Evolutionary conservation across 1,140 invertebrate species (phyloP).

Genomic region (Sycobia sp.): DNA sequence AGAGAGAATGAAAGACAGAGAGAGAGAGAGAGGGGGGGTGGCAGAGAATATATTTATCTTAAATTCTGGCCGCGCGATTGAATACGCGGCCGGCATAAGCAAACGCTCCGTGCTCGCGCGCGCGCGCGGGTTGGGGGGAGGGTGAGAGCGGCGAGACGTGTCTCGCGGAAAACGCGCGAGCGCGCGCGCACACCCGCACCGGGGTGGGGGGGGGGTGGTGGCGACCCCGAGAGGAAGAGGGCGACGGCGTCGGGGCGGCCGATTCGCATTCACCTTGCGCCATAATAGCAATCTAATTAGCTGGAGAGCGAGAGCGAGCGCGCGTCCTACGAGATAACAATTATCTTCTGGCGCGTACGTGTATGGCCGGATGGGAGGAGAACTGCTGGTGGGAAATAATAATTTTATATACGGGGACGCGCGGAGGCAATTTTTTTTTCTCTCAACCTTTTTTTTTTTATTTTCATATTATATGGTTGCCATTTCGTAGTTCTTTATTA

Average conservation of each 20-base stretch:
- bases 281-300: slow-evolving; percentile 37
- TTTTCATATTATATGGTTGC: too few relatives aligned
- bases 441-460: neutral
- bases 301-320: neutral
- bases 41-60: neutral
- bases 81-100: slow-evolving; percentile 8
- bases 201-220: too few relatives aligned
- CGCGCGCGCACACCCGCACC: too few relatives aligned
- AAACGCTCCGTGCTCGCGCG: too few relatives aligned
- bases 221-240: too few relatives aligned
- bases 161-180: too few relatives aligned
- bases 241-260: neutral
- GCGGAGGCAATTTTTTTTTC: neutral
- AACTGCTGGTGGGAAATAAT: slow-evolving; percentile 13
- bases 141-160: too few relatives aligned
- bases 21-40: neutral
- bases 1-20: too few relatives aligned
- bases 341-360: slow-evolving; percentile 19
- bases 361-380: neutral
- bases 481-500: too few relatives aligned
- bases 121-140: too few relatives aligned
- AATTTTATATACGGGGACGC: neutral
- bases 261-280: slow-evolving; percentile 20
- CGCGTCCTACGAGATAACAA: slow-evolving; percentile 26
- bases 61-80: slow-evolving; percentile 4